Percentiles rank a stretch among this genome's conserved stretches.
These are phyloP conservation scores for Takifugu ocellatus DNA, from an alignment of 2,797 vertebrate species.

Conservation along the genomic window DNA sequence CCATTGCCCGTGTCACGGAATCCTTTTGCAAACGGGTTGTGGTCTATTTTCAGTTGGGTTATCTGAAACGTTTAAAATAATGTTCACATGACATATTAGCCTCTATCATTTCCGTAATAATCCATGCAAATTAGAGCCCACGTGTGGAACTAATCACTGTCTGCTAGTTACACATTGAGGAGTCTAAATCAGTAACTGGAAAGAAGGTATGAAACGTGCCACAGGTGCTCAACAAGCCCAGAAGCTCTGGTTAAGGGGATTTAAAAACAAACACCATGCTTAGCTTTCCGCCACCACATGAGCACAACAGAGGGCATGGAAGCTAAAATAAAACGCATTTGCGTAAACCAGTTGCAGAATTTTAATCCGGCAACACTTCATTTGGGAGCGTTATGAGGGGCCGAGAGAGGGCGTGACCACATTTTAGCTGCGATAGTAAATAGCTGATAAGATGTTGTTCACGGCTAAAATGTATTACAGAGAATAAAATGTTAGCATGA, in stretches of 20 bases:
- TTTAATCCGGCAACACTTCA: conserved; percentile 27
- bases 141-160: conserved; percentile 1
- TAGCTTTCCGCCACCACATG: neutral
- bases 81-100: conserved; percentile 3
- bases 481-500: conserved; percentile 43
- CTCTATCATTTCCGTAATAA: neutral
- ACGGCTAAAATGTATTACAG: conserved; percentile 28
- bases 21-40: conserved; percentile 98
- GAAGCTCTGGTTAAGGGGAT: no score
- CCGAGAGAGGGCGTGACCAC: conserved; percentile 1
- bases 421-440: conserved; percentile 38
- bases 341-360: conserved; percentile 15
- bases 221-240: no score
- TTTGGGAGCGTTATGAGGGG: conserved; percentile 10
- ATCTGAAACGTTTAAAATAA: conserved; percentile 65
- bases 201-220: no score
- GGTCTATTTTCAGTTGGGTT: conserved; percentile 98
- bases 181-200: no score
- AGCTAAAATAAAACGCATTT: no score
- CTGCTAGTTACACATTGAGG: neutral
- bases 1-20: conserved; percentile 98
- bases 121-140: neutral
- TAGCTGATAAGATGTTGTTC: conserved; percentile 30
- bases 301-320: neutral
- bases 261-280: neutral